phyloP scores from a whole-genome alignment of 2,888 invertebrate species.

The Cheiracanthium punctorium region DNA sequence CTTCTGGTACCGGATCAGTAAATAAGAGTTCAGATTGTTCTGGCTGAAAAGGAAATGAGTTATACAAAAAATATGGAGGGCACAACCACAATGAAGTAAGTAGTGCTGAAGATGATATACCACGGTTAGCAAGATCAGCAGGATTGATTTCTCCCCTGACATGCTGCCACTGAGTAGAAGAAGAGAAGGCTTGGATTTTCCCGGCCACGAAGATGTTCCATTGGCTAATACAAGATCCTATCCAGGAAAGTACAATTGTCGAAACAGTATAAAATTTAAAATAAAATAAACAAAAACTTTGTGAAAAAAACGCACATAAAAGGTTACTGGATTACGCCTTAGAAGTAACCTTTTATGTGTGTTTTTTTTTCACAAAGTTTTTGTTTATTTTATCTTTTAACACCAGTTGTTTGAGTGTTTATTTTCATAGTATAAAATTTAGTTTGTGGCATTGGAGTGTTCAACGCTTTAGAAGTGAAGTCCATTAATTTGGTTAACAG shows the following conservation, averaged over 20 bases:
- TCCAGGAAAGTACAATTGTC: constrained; percentile 71
- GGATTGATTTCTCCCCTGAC: constrained; percentile 71
- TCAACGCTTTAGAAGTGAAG: constrained; percentile 12
- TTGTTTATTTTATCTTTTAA: too few relatives aligned
- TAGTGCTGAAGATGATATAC: constrained; percentile 64
- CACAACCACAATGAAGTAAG: constrained; percentile 71
- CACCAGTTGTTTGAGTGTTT: too few relatives aligned
- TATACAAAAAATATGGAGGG: constrained; percentile 69
- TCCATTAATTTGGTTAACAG: too few relatives aligned
- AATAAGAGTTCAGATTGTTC: background rate
- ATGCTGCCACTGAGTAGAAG: constrained; percentile 4
- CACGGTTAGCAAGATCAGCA: constrained; percentile 73
- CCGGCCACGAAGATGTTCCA: constrained; percentile 72
- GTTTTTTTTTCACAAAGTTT: too few relatives aligned
- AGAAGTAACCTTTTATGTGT: too few relatives aligned
- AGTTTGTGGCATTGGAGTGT: background rate
- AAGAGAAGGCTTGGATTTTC: constrained; percentile 72
- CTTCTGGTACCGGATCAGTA: background rate
- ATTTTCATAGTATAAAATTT: too few relatives aligned
- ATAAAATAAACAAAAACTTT: too few relatives aligned
- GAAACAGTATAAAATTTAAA: too few relatives aligned
- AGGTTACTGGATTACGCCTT: too few relatives aligned
- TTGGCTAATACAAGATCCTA: constrained; percentile 40
- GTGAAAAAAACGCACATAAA: too few relatives aligned
- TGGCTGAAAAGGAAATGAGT: background rate